A percentile compares a stretch with the other conserved stretches of the same genome.
Conservation (phyloP, 1,140 invertebrate genomes). For the Aplysia californica region DNA sequence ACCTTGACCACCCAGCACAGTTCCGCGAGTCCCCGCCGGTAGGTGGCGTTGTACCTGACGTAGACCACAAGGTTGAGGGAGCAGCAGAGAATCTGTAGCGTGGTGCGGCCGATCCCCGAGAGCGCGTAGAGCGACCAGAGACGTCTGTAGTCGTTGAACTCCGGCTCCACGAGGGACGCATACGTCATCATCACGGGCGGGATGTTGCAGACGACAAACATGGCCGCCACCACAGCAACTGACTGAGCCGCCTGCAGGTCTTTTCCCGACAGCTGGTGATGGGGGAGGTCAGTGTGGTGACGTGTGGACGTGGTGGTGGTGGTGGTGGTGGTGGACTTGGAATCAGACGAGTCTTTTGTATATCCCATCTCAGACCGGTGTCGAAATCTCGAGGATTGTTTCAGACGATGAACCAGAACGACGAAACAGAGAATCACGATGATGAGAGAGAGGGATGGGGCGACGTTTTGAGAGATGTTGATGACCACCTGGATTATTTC, state of each 20-base stretch:
- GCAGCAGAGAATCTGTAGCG: background rate
- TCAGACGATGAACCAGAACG: background rate
- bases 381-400: background rate
- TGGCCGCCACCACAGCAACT: background rate
- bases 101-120: background rate
- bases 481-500: background rate
- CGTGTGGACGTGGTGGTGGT: no score
- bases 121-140: background rate
- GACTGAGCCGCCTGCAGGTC: background rate
- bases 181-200: background rate
- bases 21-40: background rate
- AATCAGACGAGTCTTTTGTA: background rate
- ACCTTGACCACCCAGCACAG: no score
- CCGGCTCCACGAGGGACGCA: background rate
- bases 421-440: constrained; percentile 18
- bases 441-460: constrained; percentile 12
- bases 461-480: background rate
- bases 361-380: background rate
- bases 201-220: constrained; percentile 4
- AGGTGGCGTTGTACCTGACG: background rate
- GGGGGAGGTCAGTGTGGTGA: no score
- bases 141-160: background rate
- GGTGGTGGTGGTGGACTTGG: background rate
- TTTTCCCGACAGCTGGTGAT: no score
- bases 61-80: background rate